Conservation (phyloP, 2,113 vertebrate genomes). For the Lates calcarifer region DNA sequence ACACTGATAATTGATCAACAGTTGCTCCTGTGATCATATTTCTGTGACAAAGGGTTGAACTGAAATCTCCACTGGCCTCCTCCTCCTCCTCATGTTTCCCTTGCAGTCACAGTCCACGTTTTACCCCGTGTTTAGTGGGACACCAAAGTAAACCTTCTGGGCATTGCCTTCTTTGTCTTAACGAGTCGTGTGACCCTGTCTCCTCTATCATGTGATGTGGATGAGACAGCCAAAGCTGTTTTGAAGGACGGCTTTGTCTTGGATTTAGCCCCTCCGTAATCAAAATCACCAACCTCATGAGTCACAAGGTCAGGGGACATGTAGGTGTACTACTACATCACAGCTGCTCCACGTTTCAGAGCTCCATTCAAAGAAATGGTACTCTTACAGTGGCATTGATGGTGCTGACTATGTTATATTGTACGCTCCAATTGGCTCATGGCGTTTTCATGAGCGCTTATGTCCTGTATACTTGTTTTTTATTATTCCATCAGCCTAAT, state of each 20-base stretch:
- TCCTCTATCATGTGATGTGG: conserved; percentile 66
- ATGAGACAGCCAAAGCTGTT: conserved; percentile 63
- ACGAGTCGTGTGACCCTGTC: conserved; percentile 59
- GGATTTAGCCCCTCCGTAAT: conserved; percentile 54
- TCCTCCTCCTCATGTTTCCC: not conserved
- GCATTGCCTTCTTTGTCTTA: conserved; percentile 45
- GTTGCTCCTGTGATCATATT: conserved; percentile 29
- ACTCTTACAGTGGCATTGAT: not conserved
- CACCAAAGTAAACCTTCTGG: conserved; percentile 31
- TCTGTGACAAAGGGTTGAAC: not conserved
- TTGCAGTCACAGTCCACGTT: not conserved
- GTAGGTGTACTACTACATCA: conserved; percentile 38
- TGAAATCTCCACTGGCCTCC: not conserved
- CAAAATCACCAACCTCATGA: conserved; percentile 66
- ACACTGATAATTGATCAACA: not conserved
- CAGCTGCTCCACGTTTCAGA: not conserved
- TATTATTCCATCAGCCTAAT: too few species aligned
- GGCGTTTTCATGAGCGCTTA: not conserved
- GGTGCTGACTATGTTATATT: not conserved
- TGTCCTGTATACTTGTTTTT: not conserved
- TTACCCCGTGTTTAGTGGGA: conserved; percentile 19
- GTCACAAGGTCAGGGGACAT: conserved; percentile 64
- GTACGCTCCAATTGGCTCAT: not conserved
- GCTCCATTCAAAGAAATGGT: not conserved
- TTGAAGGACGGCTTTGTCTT: conserved; percentile 71